Percentiles rank a stretch among this genome's conserved stretches.
phyloP scores from a whole-genome alignment of 1,140 invertebrate genomes.

The Chelonus insularis region DNA sequence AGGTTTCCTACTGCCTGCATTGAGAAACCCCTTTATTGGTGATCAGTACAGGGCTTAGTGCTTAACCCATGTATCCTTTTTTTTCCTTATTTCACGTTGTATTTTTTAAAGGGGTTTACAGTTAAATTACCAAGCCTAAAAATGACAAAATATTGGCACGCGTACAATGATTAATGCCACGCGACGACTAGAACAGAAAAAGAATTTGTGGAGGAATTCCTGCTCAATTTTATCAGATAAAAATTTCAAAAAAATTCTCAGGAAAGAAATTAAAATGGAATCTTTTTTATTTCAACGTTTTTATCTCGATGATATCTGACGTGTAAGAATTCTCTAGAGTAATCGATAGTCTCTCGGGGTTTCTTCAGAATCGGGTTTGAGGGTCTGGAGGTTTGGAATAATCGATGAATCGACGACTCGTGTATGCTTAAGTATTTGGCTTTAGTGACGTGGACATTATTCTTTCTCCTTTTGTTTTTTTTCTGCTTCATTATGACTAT shows the following conservation, averaged over 20 bases:
- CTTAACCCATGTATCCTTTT: conserved; percentile 50
- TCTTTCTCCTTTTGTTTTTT: neutral
- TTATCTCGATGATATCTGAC: no score
- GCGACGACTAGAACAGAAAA: no score
- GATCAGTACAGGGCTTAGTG: conserved; percentile 49
- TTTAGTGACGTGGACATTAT: neutral
- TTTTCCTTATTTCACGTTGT: conserved; percentile 39
- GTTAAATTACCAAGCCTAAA: conserved; percentile 22
- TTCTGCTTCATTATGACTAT: neutral
- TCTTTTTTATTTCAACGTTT: no score
- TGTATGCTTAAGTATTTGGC: conserved; percentile 19
- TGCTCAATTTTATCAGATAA: no score
- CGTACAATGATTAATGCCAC: conserved; percentile 26
- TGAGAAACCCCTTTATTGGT: conserved; percentile 55
- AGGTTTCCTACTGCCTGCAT: conserved; percentile 29
- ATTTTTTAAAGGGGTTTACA: conserved; percentile 48
- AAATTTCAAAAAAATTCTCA: no score
- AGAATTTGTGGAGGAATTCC: no score
- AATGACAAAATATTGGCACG: conserved; percentile 36
- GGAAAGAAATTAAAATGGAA: no score
- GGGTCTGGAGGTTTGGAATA: conserved; percentile 4
- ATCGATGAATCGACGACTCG: conserved; percentile 13
- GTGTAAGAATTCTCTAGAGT: no score
- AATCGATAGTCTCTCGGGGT: no score
- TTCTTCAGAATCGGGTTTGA: no score